Evolutionary conservation across 1,140 invertebrate genomes (phyloP), one percentile per base, ranked within the genome.

Genomic region (Diprion similis): DNA sequence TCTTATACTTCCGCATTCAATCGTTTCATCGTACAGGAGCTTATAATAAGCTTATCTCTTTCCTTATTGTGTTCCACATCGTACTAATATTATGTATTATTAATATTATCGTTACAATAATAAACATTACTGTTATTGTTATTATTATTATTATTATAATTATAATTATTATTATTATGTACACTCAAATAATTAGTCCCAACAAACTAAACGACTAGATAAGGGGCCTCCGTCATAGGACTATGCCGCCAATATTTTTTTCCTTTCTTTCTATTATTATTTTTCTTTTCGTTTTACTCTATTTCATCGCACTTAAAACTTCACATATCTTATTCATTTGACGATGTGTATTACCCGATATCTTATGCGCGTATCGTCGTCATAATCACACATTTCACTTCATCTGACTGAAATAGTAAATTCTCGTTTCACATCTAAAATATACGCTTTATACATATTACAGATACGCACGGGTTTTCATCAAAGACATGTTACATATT

Each of bases 151-250:
- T 6, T 3, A 9, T 51, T 51, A 51, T 51, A 51, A 10, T 51
- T 51, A 51, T 51, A 10, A 51, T 10, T 10, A 15, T 59, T 59
- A 9, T 59, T 15, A 59, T 37, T 59, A 59, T 59, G 11, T 59
- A 59, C 51, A 59, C 51, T 59, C 11, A 59, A 59, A 37, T 37
- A 37, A 59, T 15, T 59, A 59, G 51, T 59, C 51, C 51, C 51
- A 59, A 59, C 51, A 59, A 59, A 59, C 51, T 59, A 59, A 59
- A 59, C 51, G 51, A 59, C 51, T 59, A 59, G 51, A 59, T 59
- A 59, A 59, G 11, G 51, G 51, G 51, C 11, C 51, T 13, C n/a
- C 3, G 51, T 17, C 11, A 1, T 37, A 59, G 6, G 51, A 59
- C 51, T 17, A 37, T 1, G 24, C 24, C 24, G 24, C 24, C 24